Base-by-base conservation (phyloP, 1,140 invertebrate genomes). In the Pseudomyrmex sp. region DNA sequence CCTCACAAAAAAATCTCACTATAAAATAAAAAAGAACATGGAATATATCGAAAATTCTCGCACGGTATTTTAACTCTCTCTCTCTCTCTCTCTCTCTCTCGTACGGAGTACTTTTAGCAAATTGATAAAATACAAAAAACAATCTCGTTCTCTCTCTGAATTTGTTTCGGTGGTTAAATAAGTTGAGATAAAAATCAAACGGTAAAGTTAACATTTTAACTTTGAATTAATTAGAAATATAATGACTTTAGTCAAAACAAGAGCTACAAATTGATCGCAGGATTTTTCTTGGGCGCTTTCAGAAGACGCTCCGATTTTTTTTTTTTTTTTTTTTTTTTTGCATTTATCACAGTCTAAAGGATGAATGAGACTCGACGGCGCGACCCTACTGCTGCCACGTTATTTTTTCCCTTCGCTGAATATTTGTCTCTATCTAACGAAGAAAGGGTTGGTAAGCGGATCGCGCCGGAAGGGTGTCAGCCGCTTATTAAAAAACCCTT, bases 401-500 rank as follows among this genome's bases (percentile, higher is more conserved):
- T 90, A 87, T 90, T 90, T 90, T 88, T 88, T 87, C 82, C 75
- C 87, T 77, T 58, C 77, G 58, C 85, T 84, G 84, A 86, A 86
- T 88, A 89, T 89, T 88, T 88, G 86, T 89, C 88, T 89, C 85
- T 86, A 85, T 83, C 88, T 62, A 23, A 80, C 59, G 79, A 80
- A 79, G 73, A 87, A 86, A 86, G 86, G 88, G 88, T 89, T 89
- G 84, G 84, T 88, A 88, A 88, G 88, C 84, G 84, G 84, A 88
- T 89, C 84, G 76, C 72, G 79, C 62, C 76, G 84, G 82, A 90
- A 86, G 86, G 84, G 88, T 89, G 84, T 90, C 82, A 85, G 84
- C 59, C 88, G 88, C 86, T 90, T 90, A 90, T 89, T 90, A 90
- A 89, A 89, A 88, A 76, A 69, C 84, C 84, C 80, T 86, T 89